Base-by-base conservation (phyloP, 2,113 vertebrate species). In the Nothobranchius kuhntae region DNA sequence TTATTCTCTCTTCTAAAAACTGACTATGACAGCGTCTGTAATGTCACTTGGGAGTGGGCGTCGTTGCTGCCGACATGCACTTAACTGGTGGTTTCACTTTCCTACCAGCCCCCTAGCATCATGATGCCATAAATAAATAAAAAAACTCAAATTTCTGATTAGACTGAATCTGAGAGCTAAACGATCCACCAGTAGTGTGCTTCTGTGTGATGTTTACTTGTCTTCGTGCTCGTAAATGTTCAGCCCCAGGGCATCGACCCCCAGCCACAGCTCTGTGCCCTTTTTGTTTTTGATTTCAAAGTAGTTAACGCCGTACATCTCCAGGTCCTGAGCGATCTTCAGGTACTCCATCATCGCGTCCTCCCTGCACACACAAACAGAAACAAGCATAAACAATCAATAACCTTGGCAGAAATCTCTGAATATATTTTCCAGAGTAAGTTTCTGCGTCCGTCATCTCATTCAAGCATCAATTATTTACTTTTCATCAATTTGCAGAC, bases 231-330 rank as follows among this genome's bases (percentile, higher is more conserved):
- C 96, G 69, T 99, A 98, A 90, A 98, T 98, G 92, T 98, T 99
- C 80, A 99, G 94, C 35, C 97, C 97, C 81, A 99, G 90, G 48
- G 97, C 96, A 80, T 99, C 97, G 52, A 98, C 96, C 47, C 97
- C 97, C 50, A 99, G 91, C 97, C 96, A 99, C 71, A 99, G 90
- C 68, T 99, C 95, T 24, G 97, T 99, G 82, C 97, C 96, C 79
- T 98, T 99, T 90, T 99, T 99, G 90, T 99, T 99, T 86, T 98
- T 98, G 83, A 99, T 99, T 92, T 99, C 96, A 90, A 98, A 99
- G 92, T 99, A 99, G 92, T 99, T 99, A 71, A 99, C 96, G 11
- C 97, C 96, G 57, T 98, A 99, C 96, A 99, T 98, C 93, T 98
- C 96, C 85, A 98, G 87, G 86, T 99, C 97, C 91, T 99, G 97